Evolutionary conservation across 2,888 invertebrate species (phyloP).

Genomic region (Tiphia femorata): DNA sequence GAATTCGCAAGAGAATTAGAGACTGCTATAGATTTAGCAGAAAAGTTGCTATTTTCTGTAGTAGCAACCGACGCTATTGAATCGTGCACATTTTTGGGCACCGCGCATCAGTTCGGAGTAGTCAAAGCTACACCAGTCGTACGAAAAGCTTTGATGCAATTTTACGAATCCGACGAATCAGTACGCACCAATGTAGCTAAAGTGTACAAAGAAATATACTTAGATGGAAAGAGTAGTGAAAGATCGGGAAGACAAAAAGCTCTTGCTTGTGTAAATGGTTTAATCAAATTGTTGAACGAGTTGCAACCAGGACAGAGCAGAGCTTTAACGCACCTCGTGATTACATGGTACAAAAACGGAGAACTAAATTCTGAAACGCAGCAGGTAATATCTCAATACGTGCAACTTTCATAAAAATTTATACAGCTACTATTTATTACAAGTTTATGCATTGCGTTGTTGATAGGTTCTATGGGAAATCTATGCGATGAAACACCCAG

Average conservation of each 20-base stretch:
- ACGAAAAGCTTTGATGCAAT: slow-evolving; percentile 60
- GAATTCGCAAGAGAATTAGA: slow-evolving; percentile 71
- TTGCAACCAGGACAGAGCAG: slow-evolving; percentile 59
- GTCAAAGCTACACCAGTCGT: slow-evolving; percentile 77
- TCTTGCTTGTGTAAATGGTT: slow-evolving; percentile 45
- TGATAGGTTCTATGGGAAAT: slow-evolving; percentile 87
- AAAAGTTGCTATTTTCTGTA: slow-evolving; percentile 80
- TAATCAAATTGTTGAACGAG: slow-evolving; percentile 55
- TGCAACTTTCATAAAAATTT: not conserved
- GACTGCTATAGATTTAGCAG: slow-evolving; percentile 75
- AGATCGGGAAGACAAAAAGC: slow-evolving; percentile 52
- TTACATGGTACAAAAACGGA: slow-evolving; percentile 52
- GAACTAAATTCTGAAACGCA: slow-evolving; percentile 54
- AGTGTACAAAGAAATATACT: slow-evolving; percentile 60
- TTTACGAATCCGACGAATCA: slow-evolving; percentile 59
- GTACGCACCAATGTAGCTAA: slow-evolving; percentile 59
- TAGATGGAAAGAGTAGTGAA: slow-evolving; percentile 38
- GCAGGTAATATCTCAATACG: slow-evolving; percentile 44
- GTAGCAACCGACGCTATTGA: slow-evolving; percentile 86
- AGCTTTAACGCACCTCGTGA: slow-evolving; percentile 54
- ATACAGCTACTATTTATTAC: not conserved
- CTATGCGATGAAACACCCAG: slow-evolving; percentile 80
- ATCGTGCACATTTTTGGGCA: slow-evolving; percentile 89
- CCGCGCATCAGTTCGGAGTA: slow-evolving; percentile 84
- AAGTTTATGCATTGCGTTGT: slow-evolving; percentile 37